A percentile compares a stretch with the other conserved stretches of the same genome.
Evolutionary conservation across 1,140 invertebrate species (phyloP).

Genomic region (Chironomus tepperi): DNA sequence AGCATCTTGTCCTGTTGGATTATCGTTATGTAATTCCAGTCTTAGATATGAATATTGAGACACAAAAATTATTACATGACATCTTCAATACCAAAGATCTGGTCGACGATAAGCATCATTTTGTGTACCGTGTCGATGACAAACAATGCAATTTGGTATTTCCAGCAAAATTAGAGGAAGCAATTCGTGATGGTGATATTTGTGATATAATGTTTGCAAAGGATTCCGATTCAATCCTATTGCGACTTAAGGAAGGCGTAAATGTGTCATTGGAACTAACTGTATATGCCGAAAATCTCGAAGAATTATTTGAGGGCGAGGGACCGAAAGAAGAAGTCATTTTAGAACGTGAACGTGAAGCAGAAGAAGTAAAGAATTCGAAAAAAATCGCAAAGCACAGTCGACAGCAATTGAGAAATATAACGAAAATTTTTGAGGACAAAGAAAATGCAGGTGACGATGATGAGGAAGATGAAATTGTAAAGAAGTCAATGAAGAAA

Average conservation of each 20-base stretch:
- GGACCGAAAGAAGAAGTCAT: slow-evolving; percentile 52
- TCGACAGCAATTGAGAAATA: slow-evolving; percentile 44
- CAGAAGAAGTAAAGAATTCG: slow-evolving; percentile 49
- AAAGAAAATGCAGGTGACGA: slow-evolving; percentile 58
- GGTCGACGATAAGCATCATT: slow-evolving; percentile 47
- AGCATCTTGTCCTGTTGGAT: slow-evolving; percentile 55
- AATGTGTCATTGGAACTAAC: slow-evolving; percentile 61
- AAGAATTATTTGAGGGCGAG: slow-evolving; percentile 52
- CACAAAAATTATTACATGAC: slow-evolving; percentile 50
- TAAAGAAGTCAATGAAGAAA: slow-evolving; percentile 40
- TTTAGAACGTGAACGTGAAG: slow-evolving; percentile 50
- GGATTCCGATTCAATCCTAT: slow-evolving; percentile 59
- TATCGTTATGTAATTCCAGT: slow-evolving; percentile 66
- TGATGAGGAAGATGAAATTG: slow-evolving; percentile 44
- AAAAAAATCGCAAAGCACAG: slow-evolving; percentile 52
- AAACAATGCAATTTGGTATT: slow-evolving; percentile 65
- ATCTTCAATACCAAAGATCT: slow-evolving; percentile 53
- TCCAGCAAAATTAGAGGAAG: slow-evolving; percentile 61
- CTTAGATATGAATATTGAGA: slow-evolving; percentile 53
- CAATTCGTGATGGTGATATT: slow-evolving; percentile 66
- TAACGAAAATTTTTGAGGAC: slow-evolving; percentile 68
- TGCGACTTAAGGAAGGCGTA: slow-evolving; percentile 61
- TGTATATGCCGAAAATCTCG: slow-evolving; percentile 49
- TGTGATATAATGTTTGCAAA: slow-evolving; percentile 65
- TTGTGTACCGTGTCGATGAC: slow-evolving; percentile 67